Base-by-base conservation (phyloP, 1,140 invertebrate species). In the Heterodera carotae region DNA sequence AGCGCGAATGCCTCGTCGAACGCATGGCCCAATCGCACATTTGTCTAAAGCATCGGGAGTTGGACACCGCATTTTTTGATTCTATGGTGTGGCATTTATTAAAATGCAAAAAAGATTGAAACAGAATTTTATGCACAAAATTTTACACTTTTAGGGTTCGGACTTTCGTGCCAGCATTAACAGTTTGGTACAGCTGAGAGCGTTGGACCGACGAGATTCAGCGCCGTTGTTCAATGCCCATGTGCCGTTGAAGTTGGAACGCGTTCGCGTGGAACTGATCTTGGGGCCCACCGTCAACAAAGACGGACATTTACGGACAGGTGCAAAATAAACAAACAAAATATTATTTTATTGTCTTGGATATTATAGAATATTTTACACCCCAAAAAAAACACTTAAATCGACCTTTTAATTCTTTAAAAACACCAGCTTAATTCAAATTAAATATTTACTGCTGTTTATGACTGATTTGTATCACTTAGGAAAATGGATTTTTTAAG, bases 231-330 rank as follows among this genome's bases (percentile, higher is more conserved):
- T 74, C 27, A 64, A 27, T 29, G 87, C 85, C 31, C 60, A 79
- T 34, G 86, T 88, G 27, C 85, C 85, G 27, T 72, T 86, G 29
- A 82, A 84, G 31, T 82, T 86, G 56, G 86, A 74, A 88, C 64
- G 84, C 81, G 81, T 85, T 56, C 70, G 76, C 67, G 59, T 79
- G 48, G 33, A 69, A 66, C 56, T 79, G 34, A 53, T 64, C 59
- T 29, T 68, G 18, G 72, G 48, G 4, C 56, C 72, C n/a, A 64
- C 12, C 39, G 72, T 74, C 25, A 74, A 74, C 59, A 15, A 22
- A 48, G 72, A 69, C 64, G 79, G 70, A 12, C 60, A 73, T 59
- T 71, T 81, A 64, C 53, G 62, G 53, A 48, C 48, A n/a, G 18
- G 66, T 31, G 5, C 43, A 22, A 43, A 59, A 43, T 78, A 29